phyloP scores from a whole-genome alignment of 1,140 invertebrate species.

The Zaprionus ghesquierei region DNA sequence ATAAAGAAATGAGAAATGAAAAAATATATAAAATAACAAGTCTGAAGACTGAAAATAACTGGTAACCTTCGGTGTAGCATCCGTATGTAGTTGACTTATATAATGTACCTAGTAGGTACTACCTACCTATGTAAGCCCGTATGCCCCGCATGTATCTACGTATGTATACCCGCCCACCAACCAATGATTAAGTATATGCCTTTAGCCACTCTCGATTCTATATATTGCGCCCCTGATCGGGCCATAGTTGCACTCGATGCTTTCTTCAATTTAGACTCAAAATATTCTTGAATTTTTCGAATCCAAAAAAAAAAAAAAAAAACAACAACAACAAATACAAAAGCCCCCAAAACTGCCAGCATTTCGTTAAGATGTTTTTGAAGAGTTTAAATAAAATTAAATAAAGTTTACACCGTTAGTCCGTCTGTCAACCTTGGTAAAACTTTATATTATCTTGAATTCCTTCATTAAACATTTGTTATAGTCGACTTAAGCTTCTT shows the following conservation, averaged over 20 bases:
- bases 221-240: not conserved
- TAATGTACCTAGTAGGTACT: not conserved
- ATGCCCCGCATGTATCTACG: not conserved
- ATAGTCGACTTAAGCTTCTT: not conserved
- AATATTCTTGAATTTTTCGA: too few species aligned
- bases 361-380: not conserved
- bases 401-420: not conserved
- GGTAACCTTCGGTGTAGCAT: constrained; percentile 16
- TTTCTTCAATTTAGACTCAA: not conserved
- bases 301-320: not conserved
- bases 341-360: constrained; percentile 24
- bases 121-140: not conserved
- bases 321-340: not conserved
- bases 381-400: not conserved
- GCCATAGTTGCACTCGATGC: constrained; percentile 2
- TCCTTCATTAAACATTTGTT: too few species aligned
- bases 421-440: not conserved
- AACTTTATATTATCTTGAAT: not conserved
- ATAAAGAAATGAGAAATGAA: not conserved
- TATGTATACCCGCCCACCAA: constrained; percentile 20
- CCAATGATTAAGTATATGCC: not conserved
- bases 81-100: constrained; percentile 7
- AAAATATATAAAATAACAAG: constrained; percentile 12
- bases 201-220: constrained; percentile 1
- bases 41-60: constrained; percentile 40